These are phyloP conservation scores for Paedocypris sp. DNA, from an alignment of 2,113 vertebrate species.

Conservation along the genomic window DNA sequence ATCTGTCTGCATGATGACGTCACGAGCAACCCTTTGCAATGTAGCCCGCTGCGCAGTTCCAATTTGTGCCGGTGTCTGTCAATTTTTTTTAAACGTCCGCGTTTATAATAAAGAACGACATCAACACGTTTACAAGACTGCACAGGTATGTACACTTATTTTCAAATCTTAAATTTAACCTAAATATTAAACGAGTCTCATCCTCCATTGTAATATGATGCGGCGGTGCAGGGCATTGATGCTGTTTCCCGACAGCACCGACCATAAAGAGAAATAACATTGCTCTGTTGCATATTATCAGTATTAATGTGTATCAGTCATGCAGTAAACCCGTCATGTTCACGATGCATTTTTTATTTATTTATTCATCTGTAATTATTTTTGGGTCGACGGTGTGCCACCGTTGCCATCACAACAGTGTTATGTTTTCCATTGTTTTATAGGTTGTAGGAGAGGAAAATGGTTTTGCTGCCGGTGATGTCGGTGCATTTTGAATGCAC, in stretches of 20 bases:
- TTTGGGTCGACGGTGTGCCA: no score
- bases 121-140: not conserved
- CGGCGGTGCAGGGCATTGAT: not conserved
- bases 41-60: conserved; percentile 34
- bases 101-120: not conserved
- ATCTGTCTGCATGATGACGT: conserved; percentile 52
- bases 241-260: not conserved
- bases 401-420: not conserved
- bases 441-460: not conserved
- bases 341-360: no score
- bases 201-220: not conserved
- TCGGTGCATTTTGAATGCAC: not conserved
- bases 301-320: no score
- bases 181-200: not conserved
- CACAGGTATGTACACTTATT: not conserved
- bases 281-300: not conserved
- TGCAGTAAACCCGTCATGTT: no score
- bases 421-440: not conserved
- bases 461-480: not conserved
- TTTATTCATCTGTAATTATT: no score
- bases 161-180: not conserved
- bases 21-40: conserved; percentile 34
- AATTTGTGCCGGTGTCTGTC: not conserved
- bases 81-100: not conserved
- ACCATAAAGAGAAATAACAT: not conserved